A percentile compares a stretch with the other conserved stretches of the same genome.
These are phyloP conservation scores for Ceratoteleas bidentatus DNA, from an alignment of 1,140 invertebrate genomes.

Conservation along the genomic window DNA sequence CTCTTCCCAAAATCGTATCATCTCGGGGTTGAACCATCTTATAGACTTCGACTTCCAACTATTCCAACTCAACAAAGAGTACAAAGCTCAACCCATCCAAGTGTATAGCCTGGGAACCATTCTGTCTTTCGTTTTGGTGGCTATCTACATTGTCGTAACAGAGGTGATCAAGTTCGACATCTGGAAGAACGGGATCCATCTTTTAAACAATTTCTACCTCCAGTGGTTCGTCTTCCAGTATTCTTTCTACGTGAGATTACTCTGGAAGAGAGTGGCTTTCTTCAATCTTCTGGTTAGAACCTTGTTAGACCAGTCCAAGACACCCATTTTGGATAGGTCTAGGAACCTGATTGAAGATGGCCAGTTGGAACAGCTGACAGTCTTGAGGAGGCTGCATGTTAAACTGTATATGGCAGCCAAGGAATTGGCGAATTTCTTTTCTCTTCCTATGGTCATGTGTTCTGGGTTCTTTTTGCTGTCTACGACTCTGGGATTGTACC, in stretches of 20 bases:
- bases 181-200: neutral
- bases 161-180: conserved; percentile 2
- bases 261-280: conserved; percentile 15
- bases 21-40: conserved; percentile 11
- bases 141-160: conserved; percentile 1
- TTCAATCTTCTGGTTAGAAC: conserved; percentile 8
- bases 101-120: neutral
- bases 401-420: conserved; percentile 8
- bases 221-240: too few relatives aligned
- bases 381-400: conserved; percentile 18
- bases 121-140: neutral
- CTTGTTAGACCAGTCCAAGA: neutral
- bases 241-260: conserved; percentile 26
- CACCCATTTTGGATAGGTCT: neutral
- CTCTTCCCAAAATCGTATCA: neutral
- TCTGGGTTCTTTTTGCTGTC: conserved; percentile 30
- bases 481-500: conserved; percentile 25
- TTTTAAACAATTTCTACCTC: too few relatives aligned
- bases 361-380: neutral
- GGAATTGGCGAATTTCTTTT: conserved; percentile 15
- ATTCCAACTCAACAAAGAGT: neutral
- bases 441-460: conserved; percentile 30
- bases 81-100: neutral
- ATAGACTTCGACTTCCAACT: conserved; percentile 18
- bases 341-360: neutral